Evolutionary conservation across 2,888 invertebrate species (phyloP), one percentile per base, ranked within the genome.

Genomic region (Calliphora vomitoria): DNA sequence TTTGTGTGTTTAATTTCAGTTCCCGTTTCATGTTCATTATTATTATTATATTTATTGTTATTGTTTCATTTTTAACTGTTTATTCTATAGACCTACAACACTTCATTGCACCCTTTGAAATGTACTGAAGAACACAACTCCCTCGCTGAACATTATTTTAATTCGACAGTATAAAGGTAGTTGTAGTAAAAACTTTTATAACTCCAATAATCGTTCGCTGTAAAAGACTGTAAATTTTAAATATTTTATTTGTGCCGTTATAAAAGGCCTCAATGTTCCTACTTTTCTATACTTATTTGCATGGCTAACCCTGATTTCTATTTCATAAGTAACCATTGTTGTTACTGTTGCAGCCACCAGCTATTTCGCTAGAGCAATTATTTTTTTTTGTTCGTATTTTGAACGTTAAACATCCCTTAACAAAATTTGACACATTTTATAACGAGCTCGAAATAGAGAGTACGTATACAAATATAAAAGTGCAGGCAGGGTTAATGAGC

Each of bases 401-500:
- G 41, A 38, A 80, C 50, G 60, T 68, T 68, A 85, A 79, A 74
- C 78, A 79, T 79, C 82, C 86, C 82, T 86, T 82, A 86, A 35
- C 64, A 25, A 25, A 69, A 53, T 60, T 64, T 69, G 69, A 60
- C 69, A 81, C 80, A 62, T 81, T 81, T 80, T 74, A 47, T 47
- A 64, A 78, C 53, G 20, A 71, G 31, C 41, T 10, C n/a, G 25
- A 76, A 13, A 44, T 35, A 35, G 35, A 5, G 35, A 44, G 47
- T 25, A 58, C n/a, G 79, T n/a, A 25, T 66, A 71, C 18, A 50
- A n/a, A 38, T 8, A 8, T 20, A 64, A 62, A 8, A 69, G 41
- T 74, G 66, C 76, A 74, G 78, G 74, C 87, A 79, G 87, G 87
- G 87, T 87, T 87, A 87, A 87, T 85, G 87, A 87, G 82, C 85